Percentiles rank a stretch among this genome's conserved stretches.
phyloP scores from a whole-genome alignment of 2,113 vertebrate species.

The Nettapus auritus region DNA sequence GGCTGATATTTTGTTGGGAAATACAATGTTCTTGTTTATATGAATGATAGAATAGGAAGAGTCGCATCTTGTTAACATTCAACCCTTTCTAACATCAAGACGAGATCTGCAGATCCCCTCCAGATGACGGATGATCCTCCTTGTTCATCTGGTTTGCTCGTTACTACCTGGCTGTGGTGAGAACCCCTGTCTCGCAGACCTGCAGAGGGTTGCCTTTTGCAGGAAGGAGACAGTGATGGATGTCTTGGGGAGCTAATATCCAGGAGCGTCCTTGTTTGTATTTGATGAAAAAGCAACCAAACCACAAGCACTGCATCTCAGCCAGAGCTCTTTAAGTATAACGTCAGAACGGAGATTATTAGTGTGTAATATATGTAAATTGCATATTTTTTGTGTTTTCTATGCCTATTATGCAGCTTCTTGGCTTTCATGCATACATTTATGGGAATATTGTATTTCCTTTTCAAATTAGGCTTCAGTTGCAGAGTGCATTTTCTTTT shows the following conservation, averaged over 20 bases:
- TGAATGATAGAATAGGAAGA: neutral
- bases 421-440: slow-evolving; percentile 73
- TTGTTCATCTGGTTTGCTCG: slow-evolving; percentile 38
- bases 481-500: slow-evolving; percentile 59
- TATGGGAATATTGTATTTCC: slow-evolving; percentile 66
- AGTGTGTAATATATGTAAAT: slow-evolving; percentile 83
- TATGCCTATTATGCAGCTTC: slow-evolving; percentile 69
- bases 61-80: neutral
- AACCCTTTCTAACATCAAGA: neutral
- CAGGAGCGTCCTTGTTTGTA: slow-evolving; percentile 33
- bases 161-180: neutral
- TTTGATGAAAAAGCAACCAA: slow-evolving; percentile 50
- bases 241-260: neutral
- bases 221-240: slow-evolving; percentile 33
- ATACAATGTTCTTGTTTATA: slow-evolving; percentile 6
- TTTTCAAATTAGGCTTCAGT: slow-evolving; percentile 74
- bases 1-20: neutral
- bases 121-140: slow-evolving; percentile 13
- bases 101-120: slow-evolving; percentile 48
- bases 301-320: slow-evolving; percentile 25
- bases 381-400: slow-evolving; percentile 76
- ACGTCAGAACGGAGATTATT: slow-evolving; percentile 75
- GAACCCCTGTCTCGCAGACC: neutral
- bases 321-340: slow-evolving; percentile 63
- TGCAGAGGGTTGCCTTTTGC: neutral